Evolutionary conservation across 2,113 vertebrate genomes (phyloP).

Genomic region (Chaetodon trifascialis): DNA sequence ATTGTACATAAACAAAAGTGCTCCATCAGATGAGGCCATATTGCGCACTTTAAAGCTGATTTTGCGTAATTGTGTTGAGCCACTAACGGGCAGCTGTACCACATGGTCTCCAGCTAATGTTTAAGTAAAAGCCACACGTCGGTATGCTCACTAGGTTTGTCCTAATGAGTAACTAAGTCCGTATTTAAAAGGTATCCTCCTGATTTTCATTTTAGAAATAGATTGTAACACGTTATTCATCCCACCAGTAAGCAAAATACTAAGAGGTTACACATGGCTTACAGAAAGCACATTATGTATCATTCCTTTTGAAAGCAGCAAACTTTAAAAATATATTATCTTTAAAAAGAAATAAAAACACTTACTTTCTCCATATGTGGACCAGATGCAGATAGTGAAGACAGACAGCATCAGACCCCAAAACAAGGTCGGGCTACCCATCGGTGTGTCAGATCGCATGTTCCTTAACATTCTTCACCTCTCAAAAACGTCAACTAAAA

Average conservation of each 20-base stretch:
- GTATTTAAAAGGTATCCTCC: not conserved
- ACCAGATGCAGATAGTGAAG: constrained; percentile 86
- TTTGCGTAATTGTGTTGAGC: constrained; percentile 20
- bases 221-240: not conserved
- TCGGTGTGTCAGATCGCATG: constrained; percentile 88
- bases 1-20: not conserved
- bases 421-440: constrained; percentile 89
- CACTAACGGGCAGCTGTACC: constrained; percentile 43
- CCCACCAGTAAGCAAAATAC: not conserved
- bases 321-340: not conserved
- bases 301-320: not conserved
- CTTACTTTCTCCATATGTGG: constrained; percentile 92
- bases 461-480: constrained; percentile 83
- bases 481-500: constrained; percentile 6
- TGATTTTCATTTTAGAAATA: not conserved
- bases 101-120: constrained; percentile 61
- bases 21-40: not conserved
- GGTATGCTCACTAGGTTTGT: not conserved
- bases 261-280: not conserved
- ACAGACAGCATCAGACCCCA: constrained; percentile 89
- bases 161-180: not conserved
- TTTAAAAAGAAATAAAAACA: constrained; percentile 44
- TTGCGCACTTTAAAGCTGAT: constrained; percentile 1
- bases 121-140: constrained; percentile 17
- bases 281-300: not conserved